Evolutionary conservation across 2,888 invertebrate genomes (phyloP), one percentile per base, ranked within the genome.

Genomic region (Pseudolycoriella hygida): DNA sequence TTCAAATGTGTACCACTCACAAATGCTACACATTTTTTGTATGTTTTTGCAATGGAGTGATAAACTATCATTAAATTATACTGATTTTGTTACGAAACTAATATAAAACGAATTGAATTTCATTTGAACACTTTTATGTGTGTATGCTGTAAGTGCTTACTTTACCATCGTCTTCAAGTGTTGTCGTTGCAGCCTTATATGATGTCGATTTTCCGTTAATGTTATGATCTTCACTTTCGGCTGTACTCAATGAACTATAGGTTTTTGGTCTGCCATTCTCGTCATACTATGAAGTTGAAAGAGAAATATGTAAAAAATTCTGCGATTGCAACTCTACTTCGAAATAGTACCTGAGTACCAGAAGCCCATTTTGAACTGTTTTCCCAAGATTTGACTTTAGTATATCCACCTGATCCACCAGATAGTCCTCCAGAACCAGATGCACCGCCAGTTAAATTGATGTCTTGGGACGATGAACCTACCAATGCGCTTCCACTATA

Each of bases 91-190:
- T 37, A 15, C 15, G 37, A 37, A 14, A 37, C n/a, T 12, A 37
- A 37, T 5, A 37, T 14, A 37, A 31, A 37, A 37, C n/a, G 11
- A 25, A 25, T 25, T 25, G 4, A 8, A 4, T 25, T 25, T 8
- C 8, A 6, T 25, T 25, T 8, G 25, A 8, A 25, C 25, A 8
- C 25, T 25, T n/a, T n/a, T 25, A 14, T 15, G 64, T 60, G 52
- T 62, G 62, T 20, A 72, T 69, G 50, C 70, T 69, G 58, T 73
- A 72, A 50, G 69, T 69, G 50, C 70, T 67, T 31, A 74, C 55
- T 59, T 73, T 75, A 52, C 77, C 77, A 52, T 77, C 73, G 55
- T 77, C 73, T 52, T 76, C 75, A 11, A 76, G 63, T 2, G 72
- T 71, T 12, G 76, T 70, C 12, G 71, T 66, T 11, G 76, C 71